Conservation (phyloP, 1,140 invertebrate genomes). For the Doryteuthis pealeii region DNA sequence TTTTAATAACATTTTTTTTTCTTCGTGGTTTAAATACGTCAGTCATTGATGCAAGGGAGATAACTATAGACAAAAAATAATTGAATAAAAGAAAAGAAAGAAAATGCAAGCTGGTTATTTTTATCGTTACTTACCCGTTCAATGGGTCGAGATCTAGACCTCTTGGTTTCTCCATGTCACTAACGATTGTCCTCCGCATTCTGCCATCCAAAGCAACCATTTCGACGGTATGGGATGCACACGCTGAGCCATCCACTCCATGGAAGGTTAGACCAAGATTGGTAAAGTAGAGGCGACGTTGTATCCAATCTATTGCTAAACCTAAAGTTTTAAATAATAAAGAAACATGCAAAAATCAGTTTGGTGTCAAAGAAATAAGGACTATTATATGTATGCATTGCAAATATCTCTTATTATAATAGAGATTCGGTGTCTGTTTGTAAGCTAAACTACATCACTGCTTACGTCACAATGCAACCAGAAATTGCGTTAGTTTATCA, state of each 20-base stretch:
- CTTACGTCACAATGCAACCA: too few species aligned
- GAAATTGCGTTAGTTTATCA: too few species aligned
- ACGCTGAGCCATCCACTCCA: constrained; percentile 33
- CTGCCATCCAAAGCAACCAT: constrained; percentile 34
- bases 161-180: constrained; percentile 34
- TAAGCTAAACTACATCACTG: too few species aligned
- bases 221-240: constrained; percentile 41
- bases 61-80: too few species aligned
- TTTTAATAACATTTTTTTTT: too few species aligned
- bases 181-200: constrained; percentile 32
- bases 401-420: too few species aligned
- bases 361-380: not conserved
- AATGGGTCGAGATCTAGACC: constrained; percentile 36
- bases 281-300: constrained; percentile 37
- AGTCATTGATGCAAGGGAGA: too few species aligned
- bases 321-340: constrained; percentile 26
- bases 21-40: too few species aligned
- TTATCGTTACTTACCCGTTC: constrained; percentile 28
- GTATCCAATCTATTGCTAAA: constrained; percentile 38
- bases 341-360: not conserved
- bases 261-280: constrained; percentile 38
- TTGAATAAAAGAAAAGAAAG: too few species aligned
- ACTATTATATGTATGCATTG: too few species aligned
- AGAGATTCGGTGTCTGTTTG: too few species aligned
- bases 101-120: too few species aligned